These are phyloP conservation scores for Ormyrus nitidulus DNA, from an alignment of 2,888 invertebrate genomes.

Conservation along the genomic window DNA sequence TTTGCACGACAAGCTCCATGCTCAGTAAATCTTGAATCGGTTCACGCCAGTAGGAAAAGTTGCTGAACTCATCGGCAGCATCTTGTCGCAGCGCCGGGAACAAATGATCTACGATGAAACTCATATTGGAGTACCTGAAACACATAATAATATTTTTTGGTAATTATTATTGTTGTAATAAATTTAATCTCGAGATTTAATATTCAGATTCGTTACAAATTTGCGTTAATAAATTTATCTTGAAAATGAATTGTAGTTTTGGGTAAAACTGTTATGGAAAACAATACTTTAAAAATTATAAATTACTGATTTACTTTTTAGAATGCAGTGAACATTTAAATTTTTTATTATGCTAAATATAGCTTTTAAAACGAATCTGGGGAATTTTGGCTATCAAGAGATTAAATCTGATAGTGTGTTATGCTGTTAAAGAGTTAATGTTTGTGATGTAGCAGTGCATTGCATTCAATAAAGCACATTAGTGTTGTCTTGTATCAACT, in stretches of 20 bases:
- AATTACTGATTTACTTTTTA: too few relatives aligned
- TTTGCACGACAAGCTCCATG: slow-evolving; percentile 60
- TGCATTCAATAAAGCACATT: slow-evolving; percentile 39
- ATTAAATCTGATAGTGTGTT: slow-evolving; percentile 16
- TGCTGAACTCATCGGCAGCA: slow-evolving; percentile 84
- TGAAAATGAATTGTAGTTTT: background rate
- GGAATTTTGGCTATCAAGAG: slow-evolving; percentile 5
- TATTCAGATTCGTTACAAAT: slow-evolving; percentile 9
- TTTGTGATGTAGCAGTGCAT: slow-evolving; percentile 22
- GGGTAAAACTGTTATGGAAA: background rate
- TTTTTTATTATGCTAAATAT: background rate
- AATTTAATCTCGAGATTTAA: slow-evolving; percentile 39
- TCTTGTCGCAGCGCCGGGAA: slow-evolving; percentile 88
- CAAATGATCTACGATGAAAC: slow-evolving; percentile 95
- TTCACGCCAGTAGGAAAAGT: slow-evolving; percentile 95
- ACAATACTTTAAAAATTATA: too few relatives aligned
- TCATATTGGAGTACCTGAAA: slow-evolving; percentile 95
- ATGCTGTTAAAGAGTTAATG: slow-evolving; percentile 39
- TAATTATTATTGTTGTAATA: background rate
- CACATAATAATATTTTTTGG: background rate
- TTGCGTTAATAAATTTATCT: background rate
- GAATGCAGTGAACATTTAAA: background rate
- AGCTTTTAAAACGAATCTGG: slow-evolving; percentile 5
- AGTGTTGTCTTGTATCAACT: slow-evolving; percentile 25
- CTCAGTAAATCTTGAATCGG: slow-evolving; percentile 82